Percentiles rank a stretch among this genome's conserved stretches.
Conservation (phyloP, 2,113 vertebrate species). For the Brachyhypopomus gauderio region DNA sequence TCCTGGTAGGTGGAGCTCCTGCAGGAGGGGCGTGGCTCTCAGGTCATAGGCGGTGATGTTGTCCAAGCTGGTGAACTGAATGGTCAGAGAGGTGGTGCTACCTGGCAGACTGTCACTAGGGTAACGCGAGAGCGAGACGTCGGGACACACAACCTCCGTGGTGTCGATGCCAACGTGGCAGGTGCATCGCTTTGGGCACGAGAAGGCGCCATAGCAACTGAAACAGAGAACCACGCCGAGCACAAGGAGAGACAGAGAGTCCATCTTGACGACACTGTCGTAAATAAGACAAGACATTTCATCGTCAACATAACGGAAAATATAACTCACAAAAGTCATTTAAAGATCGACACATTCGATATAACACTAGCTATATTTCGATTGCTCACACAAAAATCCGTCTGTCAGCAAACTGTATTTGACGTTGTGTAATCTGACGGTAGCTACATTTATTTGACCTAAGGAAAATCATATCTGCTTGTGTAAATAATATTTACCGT, state of each 20-base stretch:
- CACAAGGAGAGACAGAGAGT: constrained; percentile 36
- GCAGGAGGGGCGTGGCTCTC: constrained; percentile 64
- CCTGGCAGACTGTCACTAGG: constrained; percentile 63
- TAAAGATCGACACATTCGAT: too few species aligned
- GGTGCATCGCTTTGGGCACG: constrained; percentile 68
- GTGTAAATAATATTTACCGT: too few species aligned
- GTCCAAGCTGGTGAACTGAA: constrained; percentile 82
- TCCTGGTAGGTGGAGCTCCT: constrained; percentile 80
- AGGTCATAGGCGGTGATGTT: constrained; percentile 65
- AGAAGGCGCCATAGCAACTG: constrained; percentile 56
- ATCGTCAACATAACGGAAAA: too few species aligned
- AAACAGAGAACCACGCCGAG: constrained; percentile 55
- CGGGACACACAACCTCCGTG: constrained; percentile 73
- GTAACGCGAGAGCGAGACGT: constrained; percentile 64
- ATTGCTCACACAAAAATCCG: neutral
- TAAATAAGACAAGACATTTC: neutral
- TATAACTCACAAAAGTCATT: too few species aligned
- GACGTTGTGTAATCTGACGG: too few species aligned
- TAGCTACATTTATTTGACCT: too few species aligned
- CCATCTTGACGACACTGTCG: constrained; percentile 58
- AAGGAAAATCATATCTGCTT: neutral
- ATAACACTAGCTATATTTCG: too few species aligned
- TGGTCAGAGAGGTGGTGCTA: constrained; percentile 67
- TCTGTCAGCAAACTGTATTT: neutral
- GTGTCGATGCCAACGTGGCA: constrained; percentile 61